A percentile compares a stretch with the other conserved stretches of the same genome.
Conservation (phyloP, 2,888 invertebrate genomes). For the Melanargia galathea region DNA sequence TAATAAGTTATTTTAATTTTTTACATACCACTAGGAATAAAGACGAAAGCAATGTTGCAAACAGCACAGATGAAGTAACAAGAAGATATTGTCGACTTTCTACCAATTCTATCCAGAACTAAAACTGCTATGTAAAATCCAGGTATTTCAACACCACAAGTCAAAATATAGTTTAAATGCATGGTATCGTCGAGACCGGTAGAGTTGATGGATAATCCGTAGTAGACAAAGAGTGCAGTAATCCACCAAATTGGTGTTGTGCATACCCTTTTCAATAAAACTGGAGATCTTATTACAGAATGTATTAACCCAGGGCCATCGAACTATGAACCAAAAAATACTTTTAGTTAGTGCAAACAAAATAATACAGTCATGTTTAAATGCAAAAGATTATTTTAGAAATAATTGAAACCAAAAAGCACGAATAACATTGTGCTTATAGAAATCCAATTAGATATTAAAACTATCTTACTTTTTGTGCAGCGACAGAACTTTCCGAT, state of each 20-base stretch:
- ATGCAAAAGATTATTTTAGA: background rate
- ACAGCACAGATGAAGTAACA: slow-evolving; percentile 38
- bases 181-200: slow-evolving; percentile 85
- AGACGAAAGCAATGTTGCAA: slow-evolving; percentile 41
- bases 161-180: slow-evolving; percentile 84
- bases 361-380: background rate
- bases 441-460: background rate
- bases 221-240: slow-evolving; percentile 85
- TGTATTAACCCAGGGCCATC: slow-evolving; percentile 42
- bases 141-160: slow-evolving; percentile 84
- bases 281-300: slow-evolving; percentile 72
- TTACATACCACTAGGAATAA: slow-evolving; percentile 45
- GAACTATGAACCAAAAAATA: slow-evolving; percentile 8
- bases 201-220: slow-evolving; percentile 85
- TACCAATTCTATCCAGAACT: slow-evolving; percentile 70
- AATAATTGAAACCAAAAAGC: background rate
- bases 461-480: slow-evolving; percentile 10
- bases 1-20: background rate
- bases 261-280: slow-evolving; percentile 72
- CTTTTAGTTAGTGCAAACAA: background rate
- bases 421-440: background rate
- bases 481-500: background rate
- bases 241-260: slow-evolving; percentile 85
- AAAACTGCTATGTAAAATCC: slow-evolving; percentile 82
- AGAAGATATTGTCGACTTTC: slow-evolving; percentile 55